Percentiles rank a stretch among this genome's conserved stretches.
Conservation (phyloP, 2,113 vertebrate genomes). For the Nothoprocta perdicaria region DNA sequence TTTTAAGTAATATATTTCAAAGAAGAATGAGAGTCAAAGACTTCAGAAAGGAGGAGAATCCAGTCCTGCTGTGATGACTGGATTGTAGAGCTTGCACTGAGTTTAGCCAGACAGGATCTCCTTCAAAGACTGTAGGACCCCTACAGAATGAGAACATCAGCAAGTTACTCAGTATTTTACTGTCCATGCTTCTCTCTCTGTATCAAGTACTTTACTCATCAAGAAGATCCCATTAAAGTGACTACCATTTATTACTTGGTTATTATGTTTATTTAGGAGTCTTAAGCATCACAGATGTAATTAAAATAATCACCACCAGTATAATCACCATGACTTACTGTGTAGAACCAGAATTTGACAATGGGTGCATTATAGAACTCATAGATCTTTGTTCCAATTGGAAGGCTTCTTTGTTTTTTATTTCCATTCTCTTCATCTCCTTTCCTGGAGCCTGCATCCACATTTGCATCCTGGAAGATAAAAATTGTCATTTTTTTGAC, state of each 20-base stretch:
- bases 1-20: neutral
- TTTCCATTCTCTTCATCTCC: conserved; percentile 94
- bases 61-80: neutral
- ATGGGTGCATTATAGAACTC: conserved; percentile 98
- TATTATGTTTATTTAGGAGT: neutral
- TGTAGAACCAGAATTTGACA: conserved; percentile 99
- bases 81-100: neutral
- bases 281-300: neutral
- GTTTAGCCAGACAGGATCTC: neutral
- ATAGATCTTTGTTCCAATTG: conserved; percentile 91
- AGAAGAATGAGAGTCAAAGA: neutral
- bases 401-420: conserved; percentile 86
- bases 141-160: neutral
- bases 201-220: neutral
- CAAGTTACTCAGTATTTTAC: neutral
- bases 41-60: neutral
- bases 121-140: neutral
- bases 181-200: neutral
- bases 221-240: neutral
- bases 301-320: neutral
- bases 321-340: conserved; percentile 80
- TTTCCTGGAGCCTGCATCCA: conserved; percentile 86
- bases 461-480: conserved; percentile 84
- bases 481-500: neutral
- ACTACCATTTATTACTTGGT: neutral